Base-by-base conservation (phyloP, 2,888 invertebrate genomes). In the Polydrusus tereticollis region DNA sequence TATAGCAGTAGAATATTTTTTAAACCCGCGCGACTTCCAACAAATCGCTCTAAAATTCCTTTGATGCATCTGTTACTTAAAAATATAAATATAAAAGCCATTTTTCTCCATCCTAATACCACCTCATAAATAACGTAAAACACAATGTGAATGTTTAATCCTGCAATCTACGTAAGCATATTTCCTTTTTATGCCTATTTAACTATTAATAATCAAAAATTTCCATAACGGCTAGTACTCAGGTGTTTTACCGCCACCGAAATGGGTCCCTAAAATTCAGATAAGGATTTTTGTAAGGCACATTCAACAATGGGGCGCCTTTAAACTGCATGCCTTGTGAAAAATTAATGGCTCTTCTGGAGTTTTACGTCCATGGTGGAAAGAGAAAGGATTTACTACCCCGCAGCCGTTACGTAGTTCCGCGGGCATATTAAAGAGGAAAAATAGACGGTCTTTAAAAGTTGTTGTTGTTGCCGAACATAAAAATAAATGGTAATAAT, bases 201-300 rank as follows among this genome's bases (percentile, higher is more conserved):
- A 72, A 72, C 72, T 72, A 72, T 72, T 72, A 68, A 72, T 68
- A 72, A 72, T 68, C 68, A 50, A 68, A 71, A 72, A 72, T 72
- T 72, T 72, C 72, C 72, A 72, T 72, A 72, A 72, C 64, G 68
- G 50, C 38, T 47, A 59, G 72, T 72, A 57, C 72, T 72, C 72
- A 72, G 72, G 72, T 72, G 72, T 62, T 72, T 68, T 63, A 64
- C 71, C 36, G 71, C 41, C 65, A 38, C 10, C 33, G 69, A 29
- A 69, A 63, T 57, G 62, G 58, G 59, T 36, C 71, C 62, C 67
- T 66, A 64, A 72, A 59, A 68, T 68, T 72, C 72, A 59, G 67
- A 62, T 67, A 72, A 67, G 72, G 60, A 57, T 72, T 72, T 67
- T 72, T 72, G 67, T 72, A 62, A 62, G 59, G 62, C 65, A 26